Evolutionary conservation across 2,888 invertebrate species (phyloP).

Genomic region (Coleophora flavipennella): DNA sequence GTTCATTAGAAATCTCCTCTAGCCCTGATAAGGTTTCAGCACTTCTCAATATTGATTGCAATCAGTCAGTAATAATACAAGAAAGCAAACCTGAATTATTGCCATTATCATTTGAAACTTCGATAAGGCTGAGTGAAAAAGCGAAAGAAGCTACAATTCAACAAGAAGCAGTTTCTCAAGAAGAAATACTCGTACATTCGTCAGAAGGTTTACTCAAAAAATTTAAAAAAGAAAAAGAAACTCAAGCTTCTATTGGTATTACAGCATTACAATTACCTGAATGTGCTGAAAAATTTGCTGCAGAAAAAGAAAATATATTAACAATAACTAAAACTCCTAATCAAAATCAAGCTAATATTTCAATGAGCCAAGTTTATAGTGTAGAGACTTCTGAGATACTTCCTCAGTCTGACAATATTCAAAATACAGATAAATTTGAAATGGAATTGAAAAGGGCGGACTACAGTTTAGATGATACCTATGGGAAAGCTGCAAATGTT

Average conservation of each 20-base stretch:
- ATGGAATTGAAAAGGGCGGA: conserved; percentile 38
- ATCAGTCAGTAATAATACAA: conserved; percentile 62
- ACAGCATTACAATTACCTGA: conserved; percentile 70
- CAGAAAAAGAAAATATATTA: conserved; percentile 73
- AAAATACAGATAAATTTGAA: conserved; percentile 46
- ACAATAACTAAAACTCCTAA: conserved; percentile 44
- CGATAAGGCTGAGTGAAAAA: conserved; percentile 32
- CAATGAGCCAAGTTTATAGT: conserved; percentile 57
- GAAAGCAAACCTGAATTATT: conserved; percentile 62
- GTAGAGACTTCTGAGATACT: conserved; percentile 70
- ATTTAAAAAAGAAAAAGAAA: conserved; percentile 12
- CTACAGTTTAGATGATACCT: conserved; percentile 46
- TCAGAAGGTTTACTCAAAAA: conserved; percentile 37
- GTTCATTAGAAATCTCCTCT: conserved; percentile 18
- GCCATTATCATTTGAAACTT: conserved; percentile 33
- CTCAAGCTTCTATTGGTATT: no score
- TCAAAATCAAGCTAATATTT: conserved; percentile 47
- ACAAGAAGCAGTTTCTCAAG: conserved; percentile 72
- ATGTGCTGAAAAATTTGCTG: conserved; percentile 66
- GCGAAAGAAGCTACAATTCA: conserved; percentile 52
- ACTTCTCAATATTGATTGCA: conserved; percentile 36
- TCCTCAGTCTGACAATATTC: conserved; percentile 66
- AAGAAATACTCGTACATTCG: conserved; percentile 65
- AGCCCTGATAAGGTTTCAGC: conserved; percentile 29
- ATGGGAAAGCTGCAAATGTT: conserved; percentile 51